phyloP scores from a whole-genome alignment of 2,113 vertebrate species.

The Eclectus roratus region DNA sequence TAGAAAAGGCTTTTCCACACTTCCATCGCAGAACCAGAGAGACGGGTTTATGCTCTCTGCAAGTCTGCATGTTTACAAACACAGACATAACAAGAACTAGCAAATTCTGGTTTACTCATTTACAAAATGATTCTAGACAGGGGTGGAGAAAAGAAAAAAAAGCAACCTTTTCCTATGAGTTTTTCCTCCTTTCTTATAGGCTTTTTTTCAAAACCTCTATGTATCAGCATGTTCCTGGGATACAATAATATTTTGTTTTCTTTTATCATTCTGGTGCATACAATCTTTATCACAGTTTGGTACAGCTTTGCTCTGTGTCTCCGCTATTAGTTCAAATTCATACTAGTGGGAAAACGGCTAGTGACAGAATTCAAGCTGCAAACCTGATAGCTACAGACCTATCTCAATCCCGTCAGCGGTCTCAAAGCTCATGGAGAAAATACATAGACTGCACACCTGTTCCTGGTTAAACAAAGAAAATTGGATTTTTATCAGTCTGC shows the following conservation, averaged over 20 bases:
- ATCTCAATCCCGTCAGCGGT: not conserved
- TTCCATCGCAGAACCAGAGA: not conserved
- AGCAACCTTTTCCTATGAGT: not conserved
- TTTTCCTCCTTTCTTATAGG: not conserved
- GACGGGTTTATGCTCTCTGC: not conserved
- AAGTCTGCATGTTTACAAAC: not conserved
- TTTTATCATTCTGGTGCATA: not conserved
- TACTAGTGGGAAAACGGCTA: not conserved
- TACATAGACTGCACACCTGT: not conserved
- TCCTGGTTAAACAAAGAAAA: slow-evolving; percentile 43
- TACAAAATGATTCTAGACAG: not conserved
- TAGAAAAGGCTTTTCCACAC: not conserved
- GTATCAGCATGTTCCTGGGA: not conserved
- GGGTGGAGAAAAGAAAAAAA: not conserved
- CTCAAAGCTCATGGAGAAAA: not conserved
- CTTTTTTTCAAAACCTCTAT: not conserved
- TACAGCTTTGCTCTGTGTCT: not conserved
- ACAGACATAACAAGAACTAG: not conserved
- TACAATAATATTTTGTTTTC: not conserved
- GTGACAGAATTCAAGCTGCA: not conserved
- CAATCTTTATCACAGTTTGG: not conserved
- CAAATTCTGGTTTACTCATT: not conserved
- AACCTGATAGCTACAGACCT: not conserved
- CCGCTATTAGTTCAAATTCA: not conserved
- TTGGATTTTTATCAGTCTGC: not conserved